phyloP scores from a whole-genome alignment of 2,888 invertebrate species.

The Nycteola revayana region DNA sequence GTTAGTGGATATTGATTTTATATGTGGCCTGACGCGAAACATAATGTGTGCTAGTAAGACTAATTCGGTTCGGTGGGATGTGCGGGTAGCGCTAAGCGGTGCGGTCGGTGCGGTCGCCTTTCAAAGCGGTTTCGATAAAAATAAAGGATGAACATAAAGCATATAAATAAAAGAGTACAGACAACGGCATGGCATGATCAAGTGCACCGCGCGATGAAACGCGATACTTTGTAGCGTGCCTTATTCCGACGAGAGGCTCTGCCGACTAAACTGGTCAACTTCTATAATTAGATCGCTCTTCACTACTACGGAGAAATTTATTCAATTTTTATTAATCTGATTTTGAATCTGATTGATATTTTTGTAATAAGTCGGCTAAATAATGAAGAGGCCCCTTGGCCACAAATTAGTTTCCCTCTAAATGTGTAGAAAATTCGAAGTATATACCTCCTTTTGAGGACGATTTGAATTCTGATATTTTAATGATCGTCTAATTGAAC shows the following conservation, averaged over 20 bases:
- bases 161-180: slow-evolving; percentile 65
- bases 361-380: no score
- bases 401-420: no score
- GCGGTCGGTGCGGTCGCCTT: slow-evolving; percentile 59
- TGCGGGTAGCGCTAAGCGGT: slow-evolving; percentile 60
- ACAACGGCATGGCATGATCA: slow-evolving; percentile 76
- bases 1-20: slow-evolving; percentile 54
- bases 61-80: slow-evolving; percentile 42
- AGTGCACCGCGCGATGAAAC: slow-evolving; percentile 74
- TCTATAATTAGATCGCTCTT: slow-evolving; percentile 60
- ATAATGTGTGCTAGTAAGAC: slow-evolving; percentile 40
- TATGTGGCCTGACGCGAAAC: slow-evolving; percentile 42
- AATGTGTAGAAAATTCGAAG: no score
- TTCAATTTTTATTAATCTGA: slow-evolving; percentile 30
- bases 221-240: slow-evolving; percentile 65
- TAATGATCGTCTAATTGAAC: no score
- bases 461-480: no score
- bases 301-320: slow-evolving; percentile 31
- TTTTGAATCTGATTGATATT: no score
- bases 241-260: slow-evolving; percentile 47
- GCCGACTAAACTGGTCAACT: slow-evolving; percentile 37
- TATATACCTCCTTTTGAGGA: no score
- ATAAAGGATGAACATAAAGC: slow-evolving; percentile 47
- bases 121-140: slow-evolving; percentile 64
- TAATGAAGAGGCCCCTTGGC: no score